Percentiles rank a stretch among this genome's conserved stretches.
Conservation (phyloP, 23 tunicate genomes). For the Trididemnum clinides region DNA sequence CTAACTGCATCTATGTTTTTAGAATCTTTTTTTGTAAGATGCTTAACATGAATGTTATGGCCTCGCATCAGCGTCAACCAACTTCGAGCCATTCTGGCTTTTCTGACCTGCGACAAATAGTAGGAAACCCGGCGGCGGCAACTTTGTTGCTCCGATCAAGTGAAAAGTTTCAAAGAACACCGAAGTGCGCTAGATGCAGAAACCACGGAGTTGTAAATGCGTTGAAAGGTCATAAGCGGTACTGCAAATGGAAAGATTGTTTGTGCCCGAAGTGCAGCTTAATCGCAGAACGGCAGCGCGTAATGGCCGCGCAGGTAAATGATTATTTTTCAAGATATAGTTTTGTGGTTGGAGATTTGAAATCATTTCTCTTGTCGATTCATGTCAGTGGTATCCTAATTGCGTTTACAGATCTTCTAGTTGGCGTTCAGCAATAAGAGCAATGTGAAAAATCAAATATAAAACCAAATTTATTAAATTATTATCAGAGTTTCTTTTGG, state of each 20-base stretch:
- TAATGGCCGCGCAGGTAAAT: conserved; percentile 99
- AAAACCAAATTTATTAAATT: too few relatives aligned
- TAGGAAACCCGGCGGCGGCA: conserved; percentile 64
- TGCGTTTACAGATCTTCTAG: too few relatives aligned
- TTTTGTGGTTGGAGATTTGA: too few relatives aligned
- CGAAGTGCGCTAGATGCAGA: conserved; percentile 96
- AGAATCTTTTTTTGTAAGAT: too few relatives aligned
- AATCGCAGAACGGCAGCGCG: conserved; percentile 97
- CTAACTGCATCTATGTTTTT: too few relatives aligned
- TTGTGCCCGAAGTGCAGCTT: conserved; percentile 93
- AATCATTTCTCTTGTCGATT: too few relatives aligned
- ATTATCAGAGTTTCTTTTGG: too few relatives aligned
- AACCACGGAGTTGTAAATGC: conserved; percentile 97
- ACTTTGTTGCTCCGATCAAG: conserved; percentile 67
- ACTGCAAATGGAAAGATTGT: conserved; percentile 98
- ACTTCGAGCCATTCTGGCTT: conserved; percentile 36
- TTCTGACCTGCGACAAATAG: conserved; percentile 49
- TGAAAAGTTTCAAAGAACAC: conserved; percentile 93
- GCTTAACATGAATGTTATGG: neutral
- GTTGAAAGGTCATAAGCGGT: conserved; percentile 95
- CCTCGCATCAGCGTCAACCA: neutral
- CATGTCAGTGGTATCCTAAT: too few relatives aligned
- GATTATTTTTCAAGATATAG: too few relatives aligned
- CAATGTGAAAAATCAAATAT: too few relatives aligned
- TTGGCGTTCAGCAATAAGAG: too few relatives aligned